Base-by-base conservation (phyloP, 2,113 vertebrate genomes). In the Scopus umbretta region DNA sequence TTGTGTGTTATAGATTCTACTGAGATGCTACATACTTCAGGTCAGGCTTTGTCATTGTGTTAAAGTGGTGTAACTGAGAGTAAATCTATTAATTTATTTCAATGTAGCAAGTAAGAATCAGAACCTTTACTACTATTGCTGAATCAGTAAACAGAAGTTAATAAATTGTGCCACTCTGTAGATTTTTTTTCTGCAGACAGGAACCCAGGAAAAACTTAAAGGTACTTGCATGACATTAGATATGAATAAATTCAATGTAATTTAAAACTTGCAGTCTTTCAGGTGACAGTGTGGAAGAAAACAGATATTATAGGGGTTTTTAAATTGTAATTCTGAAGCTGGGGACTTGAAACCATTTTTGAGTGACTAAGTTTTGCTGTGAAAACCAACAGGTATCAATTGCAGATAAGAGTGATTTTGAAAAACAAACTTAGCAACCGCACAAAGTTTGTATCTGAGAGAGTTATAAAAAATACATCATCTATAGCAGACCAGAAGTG, bases 61-160 rank as follows among this genome's bases (percentile, higher is more conserved):
- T 87, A 10, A 82, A 82, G 73, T 56, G 6, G 34, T 81, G 59
- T 45, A 91, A 76, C 49, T 83, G 80, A 86, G 80, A 88, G 58
- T 80, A 93, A 83, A 80, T 90, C 79, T 88, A 83, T 80, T 92
- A 42, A 73, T 92, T 92, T 94, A 83, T 83, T 94, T 92, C 53
- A 49, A 4, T 16, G 25, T 65, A 84, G 45, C 36, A 88, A 80
- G 29, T 59, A 86, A 86, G 82, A 56, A 89, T 84, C 22, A 27
- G 56, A 86, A 43, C 36, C 52, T 65, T 96, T 67, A 32, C 34
- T 84, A 65, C 47, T 72, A 34, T 67, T 85, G 68, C 83, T 91
- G 94, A 81, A 45, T 94, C 80, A 72, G 72, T 93, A 78, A 85
- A 59, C 16, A 43, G 42, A 12, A 43, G 42, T 43, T 43, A 43